Evolutionary conservation across 2,888 invertebrate species (phyloP), one percentile per base, ranked within the genome.

Genomic region (Drosophila greeni): DNA sequence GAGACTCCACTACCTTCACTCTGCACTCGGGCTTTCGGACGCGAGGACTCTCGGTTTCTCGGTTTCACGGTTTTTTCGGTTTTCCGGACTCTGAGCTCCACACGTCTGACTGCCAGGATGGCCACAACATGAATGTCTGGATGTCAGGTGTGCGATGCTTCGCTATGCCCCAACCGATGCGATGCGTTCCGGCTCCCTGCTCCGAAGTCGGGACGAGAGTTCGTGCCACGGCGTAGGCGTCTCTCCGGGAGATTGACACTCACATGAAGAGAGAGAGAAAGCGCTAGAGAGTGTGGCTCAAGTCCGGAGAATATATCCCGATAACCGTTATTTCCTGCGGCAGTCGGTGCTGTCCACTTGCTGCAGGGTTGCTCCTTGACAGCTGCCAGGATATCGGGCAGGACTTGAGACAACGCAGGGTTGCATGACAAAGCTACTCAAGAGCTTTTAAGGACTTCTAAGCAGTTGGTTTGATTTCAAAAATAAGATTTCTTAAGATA

Each of bases 81-180:
- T 61, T 70, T 58, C 61, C 16, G 34, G 29, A 37, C 45, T 83
- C 45, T 83, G 71, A 84, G 84, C 72, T 78, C 74, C 78, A 85
- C 84, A 81, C 81, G 85, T 85, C 81, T 78, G 82, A 84, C 85
- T 82, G 78, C 65, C 82, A 85, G 75, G 82, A 74, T 83, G 73
- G 81, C 85, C 81, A 82, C 85, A 82, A 82, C 85, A 82, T 82
- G 84, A 82, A 82, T 86, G 86, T 78, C 86, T 81, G 83, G 84
- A 81, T 87, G 86, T 79, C 87, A 86, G 84, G 85, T 84, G 79
- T 80, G 81, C 83, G 68, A 70, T 57, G 54, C 48, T 49, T 24
- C 26, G 36, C 65, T 52, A 39, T 39, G 62, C 45, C 29, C 29
- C 45, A 47, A 1, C 45, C 45, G 31, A 47, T 8, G 31, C 66